Conservation (phyloP, 2,888 invertebrate genomes). For the Leptothorax acervorum region DNA sequence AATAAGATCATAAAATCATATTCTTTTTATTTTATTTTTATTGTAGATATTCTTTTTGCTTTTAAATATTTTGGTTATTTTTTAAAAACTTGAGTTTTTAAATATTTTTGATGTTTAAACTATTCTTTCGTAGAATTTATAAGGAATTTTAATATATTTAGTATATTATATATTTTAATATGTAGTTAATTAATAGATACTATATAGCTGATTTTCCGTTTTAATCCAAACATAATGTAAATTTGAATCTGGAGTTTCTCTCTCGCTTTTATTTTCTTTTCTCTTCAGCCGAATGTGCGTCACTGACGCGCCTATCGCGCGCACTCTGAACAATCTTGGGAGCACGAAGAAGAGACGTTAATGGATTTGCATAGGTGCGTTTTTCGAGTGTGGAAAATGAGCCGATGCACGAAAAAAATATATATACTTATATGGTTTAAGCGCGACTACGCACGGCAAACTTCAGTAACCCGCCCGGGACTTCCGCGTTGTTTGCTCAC, state of each 20-base stretch:
- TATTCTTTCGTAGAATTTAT: not conserved
- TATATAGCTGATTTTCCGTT: not conserved
- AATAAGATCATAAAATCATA: not conserved
- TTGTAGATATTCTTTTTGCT: no score
- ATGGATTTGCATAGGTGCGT: conserved; percentile 51
- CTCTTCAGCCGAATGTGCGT: not conserved
- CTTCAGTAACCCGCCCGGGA: conserved; percentile 27
- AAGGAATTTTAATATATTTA: not conserved
- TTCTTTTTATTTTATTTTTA: not conserved
- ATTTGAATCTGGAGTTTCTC: not conserved
- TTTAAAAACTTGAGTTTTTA: not conserved
- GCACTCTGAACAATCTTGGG: not conserved
- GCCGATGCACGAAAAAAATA: not conserved
- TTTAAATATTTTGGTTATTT: not conserved
- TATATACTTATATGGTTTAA: not conserved
- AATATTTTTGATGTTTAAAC: not conserved
- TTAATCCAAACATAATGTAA: not conserved
- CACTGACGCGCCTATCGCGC: not conserved
- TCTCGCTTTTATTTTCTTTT: conserved; percentile 11
- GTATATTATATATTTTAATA: no score
- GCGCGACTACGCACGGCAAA: conserved; percentile 27
- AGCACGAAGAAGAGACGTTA: conserved; percentile 16
- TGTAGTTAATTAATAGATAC: no score
- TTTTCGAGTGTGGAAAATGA: conserved; percentile 19
- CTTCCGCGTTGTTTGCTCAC: conserved; percentile 60